Conservation (phyloP, 1,140 invertebrate genomes). For the Adoxophyes honmai region DNA sequence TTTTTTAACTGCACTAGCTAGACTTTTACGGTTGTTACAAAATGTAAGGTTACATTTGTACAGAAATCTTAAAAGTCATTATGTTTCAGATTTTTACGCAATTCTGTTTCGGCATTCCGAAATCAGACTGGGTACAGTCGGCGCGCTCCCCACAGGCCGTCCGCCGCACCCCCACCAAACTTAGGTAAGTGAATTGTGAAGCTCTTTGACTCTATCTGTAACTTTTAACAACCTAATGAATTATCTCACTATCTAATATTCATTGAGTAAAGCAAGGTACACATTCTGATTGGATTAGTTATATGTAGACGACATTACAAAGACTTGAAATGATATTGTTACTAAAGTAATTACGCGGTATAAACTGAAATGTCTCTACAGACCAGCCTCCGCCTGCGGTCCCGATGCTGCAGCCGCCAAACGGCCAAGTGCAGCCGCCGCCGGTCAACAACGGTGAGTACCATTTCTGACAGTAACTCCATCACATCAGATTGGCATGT, state of each 20-base stretch:
- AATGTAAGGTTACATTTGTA: no score
- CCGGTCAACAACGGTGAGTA: constrained; percentile 16
- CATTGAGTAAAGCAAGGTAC: no score
- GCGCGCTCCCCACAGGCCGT: constrained; percentile 60
- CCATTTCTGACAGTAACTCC: neutral
- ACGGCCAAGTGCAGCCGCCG: neutral
- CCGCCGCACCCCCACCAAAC: constrained; percentile 35
- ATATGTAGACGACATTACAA: no score
- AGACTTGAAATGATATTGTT: no score
- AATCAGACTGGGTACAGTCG: constrained; percentile 90
- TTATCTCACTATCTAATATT: no score
- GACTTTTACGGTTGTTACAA: no score
- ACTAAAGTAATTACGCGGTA: no score
- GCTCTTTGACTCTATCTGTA: no score
- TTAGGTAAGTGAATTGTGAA: constrained; percentile 19
- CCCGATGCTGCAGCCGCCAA: constrained; percentile 15
- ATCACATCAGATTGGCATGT: no score
- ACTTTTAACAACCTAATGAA: no score
- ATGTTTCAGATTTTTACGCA: constrained; percentile 85
- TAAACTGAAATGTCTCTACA: neutral
- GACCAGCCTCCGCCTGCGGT: constrained; percentile 17
- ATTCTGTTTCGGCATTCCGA: constrained; percentile 91
- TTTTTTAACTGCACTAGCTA: no score
- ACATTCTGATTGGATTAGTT: no score
- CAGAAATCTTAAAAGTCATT: constrained; percentile 28